Percentiles rank a stretch among this genome's conserved stretches.
These are phyloP conservation scores for Australoheros facetus DNA, from an alignment of 2,797 vertebrate species.

Conservation along the genomic window DNA sequence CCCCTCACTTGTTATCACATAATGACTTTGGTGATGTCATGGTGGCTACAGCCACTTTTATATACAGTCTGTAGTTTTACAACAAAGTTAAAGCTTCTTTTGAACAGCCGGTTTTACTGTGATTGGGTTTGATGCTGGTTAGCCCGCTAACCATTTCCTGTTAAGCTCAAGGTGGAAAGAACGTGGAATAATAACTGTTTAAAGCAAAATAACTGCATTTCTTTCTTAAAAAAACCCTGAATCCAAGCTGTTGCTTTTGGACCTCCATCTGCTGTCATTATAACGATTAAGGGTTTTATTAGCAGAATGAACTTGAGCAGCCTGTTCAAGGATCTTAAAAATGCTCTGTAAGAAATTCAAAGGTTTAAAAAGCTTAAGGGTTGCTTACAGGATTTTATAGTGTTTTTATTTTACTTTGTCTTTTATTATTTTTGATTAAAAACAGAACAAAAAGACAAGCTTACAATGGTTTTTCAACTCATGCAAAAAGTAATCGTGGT, in stretches of 20 bases:
- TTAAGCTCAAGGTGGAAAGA: not conserved
- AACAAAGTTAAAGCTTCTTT: not conserved
- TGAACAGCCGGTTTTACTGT: rapidly evolving
- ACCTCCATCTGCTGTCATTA: not conserved
- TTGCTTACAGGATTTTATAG: not conserved
- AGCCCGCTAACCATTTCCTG: not conserved
- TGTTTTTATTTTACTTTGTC: not conserved
- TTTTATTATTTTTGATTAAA: not conserved
- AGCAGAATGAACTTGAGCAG: not conserved
- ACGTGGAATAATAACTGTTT: not conserved
- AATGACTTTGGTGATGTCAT: not conserved
- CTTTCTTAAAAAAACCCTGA: not conserved
- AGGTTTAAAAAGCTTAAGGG: not conserved
- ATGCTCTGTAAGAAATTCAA: not conserved
- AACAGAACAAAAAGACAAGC: too few species aligned
- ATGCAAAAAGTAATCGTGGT: not conserved
- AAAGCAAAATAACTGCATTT: not conserved
- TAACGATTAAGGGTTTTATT: not conserved
- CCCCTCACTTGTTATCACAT: not conserved
- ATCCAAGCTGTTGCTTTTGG: not conserved
- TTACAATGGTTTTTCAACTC: not conserved
- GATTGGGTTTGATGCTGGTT: not conserved
- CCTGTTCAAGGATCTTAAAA: not conserved
- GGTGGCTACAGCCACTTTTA: not conserved
- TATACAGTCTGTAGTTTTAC: not conserved